Base-by-base conservation (phyloP, 2,797 vertebrate genomes). In the Loris lydekkerianus region DNA sequence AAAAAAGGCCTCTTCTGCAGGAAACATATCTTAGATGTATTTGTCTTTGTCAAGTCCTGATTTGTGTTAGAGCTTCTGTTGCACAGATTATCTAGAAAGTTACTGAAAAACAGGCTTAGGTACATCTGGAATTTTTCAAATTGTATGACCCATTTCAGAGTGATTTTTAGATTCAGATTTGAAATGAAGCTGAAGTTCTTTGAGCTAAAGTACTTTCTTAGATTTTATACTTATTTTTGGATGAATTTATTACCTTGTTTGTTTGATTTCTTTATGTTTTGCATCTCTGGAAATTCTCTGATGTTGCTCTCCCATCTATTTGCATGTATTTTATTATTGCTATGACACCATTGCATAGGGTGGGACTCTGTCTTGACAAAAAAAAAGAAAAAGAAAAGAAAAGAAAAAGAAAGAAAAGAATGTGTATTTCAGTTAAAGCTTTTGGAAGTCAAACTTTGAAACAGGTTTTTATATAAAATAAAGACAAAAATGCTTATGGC, bases 381-480 rank as follows among this genome's bases (percentile, higher is more conserved):
- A 34, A 34, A 34, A 34, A 34, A 34, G 34, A 34, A 34, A 34
- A 34, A 34, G 34, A 34, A 34, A 34, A 34, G 34, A 34, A 34
- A 34, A 34, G 34, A 34, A 34, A 34, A 34, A 34, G 34, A 34
- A 34, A 34, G 34, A 34, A 34, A 34, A 34, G 34, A 34, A 34
- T 34, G 34, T 34, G 34, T 34, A 34, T 34, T 34, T 34, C 34
- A 34, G 34, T 34, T 34, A 34, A 34, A 34, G 34, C 34, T 89
- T 77, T 93, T 91, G 75, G 46, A 96, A 65, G 23, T 86, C 69
- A 95, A 89, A 91, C 23, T 84, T 89, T 93, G 31, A 78, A 82
- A 94, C 40, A 82, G 10, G 60, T 40, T 91, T 84, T 83, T n/a
- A 37, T 91, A 43, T 88, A 72, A 92, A 92, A 89, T 89, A 69